Evolutionary conservation across 2,113 vertebrate genomes (phyloP).

Genomic region (Tor tambroides): DNA sequence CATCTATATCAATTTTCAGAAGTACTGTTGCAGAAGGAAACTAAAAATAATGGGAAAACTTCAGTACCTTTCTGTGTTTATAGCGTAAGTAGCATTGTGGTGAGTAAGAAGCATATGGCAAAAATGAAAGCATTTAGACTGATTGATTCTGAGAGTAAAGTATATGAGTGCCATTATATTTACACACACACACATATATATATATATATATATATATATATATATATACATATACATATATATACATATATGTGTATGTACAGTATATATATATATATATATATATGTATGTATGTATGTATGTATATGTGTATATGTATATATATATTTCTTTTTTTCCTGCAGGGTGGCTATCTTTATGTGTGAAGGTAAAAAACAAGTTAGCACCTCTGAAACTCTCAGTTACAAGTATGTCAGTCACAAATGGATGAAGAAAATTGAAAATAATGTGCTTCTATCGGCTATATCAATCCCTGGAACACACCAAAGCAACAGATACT

Average conservation of each 20-base stretch:
- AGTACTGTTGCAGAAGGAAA: not conserved
- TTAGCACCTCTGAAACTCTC: not conserved
- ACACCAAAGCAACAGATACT: slow-evolving; percentile 62
- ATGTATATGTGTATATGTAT: too few relatives aligned
- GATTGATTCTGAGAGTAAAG: not conserved
- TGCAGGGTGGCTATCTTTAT: slow-evolving; percentile 13
- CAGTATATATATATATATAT: too few relatives aligned
- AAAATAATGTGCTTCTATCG: slow-evolving; percentile 57
- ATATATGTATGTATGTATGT: too few relatives aligned
- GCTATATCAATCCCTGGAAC: slow-evolving; percentile 71
- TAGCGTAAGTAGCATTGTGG: slow-evolving; percentile 60
- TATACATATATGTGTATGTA: too few relatives aligned
- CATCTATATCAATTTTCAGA: not conserved
- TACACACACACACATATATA: too few relatives aligned
- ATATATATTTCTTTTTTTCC: too few relatives aligned
- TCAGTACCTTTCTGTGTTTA: slow-evolving; percentile 58
- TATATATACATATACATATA: too few relatives aligned
- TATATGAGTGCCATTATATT: not conserved
- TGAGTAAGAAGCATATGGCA: not conserved
- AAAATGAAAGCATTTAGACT: not conserved
- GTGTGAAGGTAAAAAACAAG: not conserved
- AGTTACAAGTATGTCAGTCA: not conserved
- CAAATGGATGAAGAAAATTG: slow-evolving; percentile 67
- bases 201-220: too few relatives aligned
- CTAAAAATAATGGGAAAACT: slow-evolving; percentile 55